Evolutionary conservation across 2,888 invertebrate species (phyloP), one percentile per base, ranked within the genome.

Genomic region (Heliconius charithonia): DNA sequence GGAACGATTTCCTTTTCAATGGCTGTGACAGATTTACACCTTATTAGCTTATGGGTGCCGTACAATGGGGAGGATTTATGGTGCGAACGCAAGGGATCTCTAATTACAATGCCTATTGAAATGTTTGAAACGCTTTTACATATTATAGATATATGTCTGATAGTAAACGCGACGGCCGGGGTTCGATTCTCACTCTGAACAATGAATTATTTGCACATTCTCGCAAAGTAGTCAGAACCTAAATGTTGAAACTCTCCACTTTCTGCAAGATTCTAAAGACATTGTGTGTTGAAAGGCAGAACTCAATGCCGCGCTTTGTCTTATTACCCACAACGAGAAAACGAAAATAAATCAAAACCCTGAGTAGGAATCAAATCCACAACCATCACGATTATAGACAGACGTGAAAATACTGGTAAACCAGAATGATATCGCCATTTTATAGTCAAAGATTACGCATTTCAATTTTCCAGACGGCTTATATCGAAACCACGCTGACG

Each of bases 21-120:
- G 74, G 67, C 25, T 32, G 56, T 71, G 77, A 78, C 77, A 81
- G 81, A 81, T 81, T 81, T 81, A 81, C 74, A 75, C 79, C 81
- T 77, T 75, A 77, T 77, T 79, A 77, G 75, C 69, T 66, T 77
- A 62, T 70, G 78, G 78, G 80, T 75, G 63, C 76, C 45, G 71
- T 51, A 81, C 80, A 81, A 81, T 78, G 71, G 77, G 16, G 3
- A 37, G 76, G 79, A 80, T 80, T 80, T 80, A 77, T 77, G 77
- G 27, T 45, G 25, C 73, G 41, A 59, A 59, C n/a, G 59, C n/a
- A 59, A 62, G 63, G 74, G 74, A 41, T 62, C 62, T 62, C 63
- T 74, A 74, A 74, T 74, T 74, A 45, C 62, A 62, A 29, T 63
- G 37, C 25, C 74, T 63, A 29, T 27, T 25, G 41, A 41, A 27